phyloP scores from a whole-genome alignment of 2,113 vertebrate genomes.

The Calyptommatus sinebrachiatus region DNA sequence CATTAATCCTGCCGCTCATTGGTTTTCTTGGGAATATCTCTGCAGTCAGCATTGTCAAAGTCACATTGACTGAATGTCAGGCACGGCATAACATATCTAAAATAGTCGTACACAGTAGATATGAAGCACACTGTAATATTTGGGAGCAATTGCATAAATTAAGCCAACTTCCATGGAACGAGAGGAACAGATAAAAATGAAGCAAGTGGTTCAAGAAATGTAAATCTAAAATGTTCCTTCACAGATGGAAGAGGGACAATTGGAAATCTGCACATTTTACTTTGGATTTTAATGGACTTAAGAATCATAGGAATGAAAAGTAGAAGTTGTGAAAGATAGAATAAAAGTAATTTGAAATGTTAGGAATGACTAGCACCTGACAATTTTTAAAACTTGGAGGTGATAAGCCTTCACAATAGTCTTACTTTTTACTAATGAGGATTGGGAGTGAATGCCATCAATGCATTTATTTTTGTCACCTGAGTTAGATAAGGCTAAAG shows the following conservation, averaged over 20 bases:
- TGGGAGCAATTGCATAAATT: neutral
- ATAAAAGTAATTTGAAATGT: neutral
- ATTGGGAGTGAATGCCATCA: too few species aligned
- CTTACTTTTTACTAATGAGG: neutral
- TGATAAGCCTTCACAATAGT: neutral
- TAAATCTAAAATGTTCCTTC: neutral
- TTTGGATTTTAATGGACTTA: neutral
- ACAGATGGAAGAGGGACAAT: neutral
- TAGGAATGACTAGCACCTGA: neutral
- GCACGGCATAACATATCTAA: neutral
- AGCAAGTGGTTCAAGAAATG: neutral
- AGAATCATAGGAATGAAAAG: neutral
- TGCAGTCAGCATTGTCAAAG: slow-evolving; percentile 27
- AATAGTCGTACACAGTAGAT: neutral
- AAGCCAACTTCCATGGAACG: neutral
- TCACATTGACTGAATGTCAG: slow-evolving; percentile 33
- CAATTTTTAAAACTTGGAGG: neutral
- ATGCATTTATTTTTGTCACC: too few species aligned
- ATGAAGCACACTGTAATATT: slow-evolving; percentile 18
- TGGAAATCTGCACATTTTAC: neutral
- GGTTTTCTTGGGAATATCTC: slow-evolving; percentile 20
- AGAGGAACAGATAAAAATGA: neutral
- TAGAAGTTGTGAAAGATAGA: neutral
- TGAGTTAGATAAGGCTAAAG: too few species aligned
- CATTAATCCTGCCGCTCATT: slow-evolving; percentile 35